Conservation (phyloP, 2,797 vertebrate species). For the Iguana delicatissima region DNA sequence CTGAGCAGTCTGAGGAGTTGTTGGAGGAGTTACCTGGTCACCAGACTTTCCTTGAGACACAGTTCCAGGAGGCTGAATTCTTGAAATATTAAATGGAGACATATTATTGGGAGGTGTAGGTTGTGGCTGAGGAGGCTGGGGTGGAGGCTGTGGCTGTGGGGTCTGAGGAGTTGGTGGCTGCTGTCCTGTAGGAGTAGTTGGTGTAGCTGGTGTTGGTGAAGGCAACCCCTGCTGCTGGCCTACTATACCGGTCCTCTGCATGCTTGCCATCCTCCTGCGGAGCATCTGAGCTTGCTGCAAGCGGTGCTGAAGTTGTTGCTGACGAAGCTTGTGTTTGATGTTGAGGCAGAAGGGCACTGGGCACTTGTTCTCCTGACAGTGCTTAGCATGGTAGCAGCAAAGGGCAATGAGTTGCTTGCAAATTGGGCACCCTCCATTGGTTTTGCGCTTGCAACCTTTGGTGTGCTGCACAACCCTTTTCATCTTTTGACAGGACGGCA, state of each 20-base stretch:
- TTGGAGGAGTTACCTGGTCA: conserved; percentile 86
- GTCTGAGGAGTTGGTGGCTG: conserved; percentile 94
- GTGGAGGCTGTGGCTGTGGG: conserved; percentile 82
- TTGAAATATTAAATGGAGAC: conserved; percentile 85
- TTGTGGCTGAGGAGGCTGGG: conserved; percentile 84
- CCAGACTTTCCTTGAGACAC: conserved; percentile 93
- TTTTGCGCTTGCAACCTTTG: conserved; percentile 98
- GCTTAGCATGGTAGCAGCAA: conserved; percentile 98
- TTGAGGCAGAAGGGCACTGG: conserved; percentile 99
- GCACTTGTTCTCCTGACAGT: conserved; percentile 99
- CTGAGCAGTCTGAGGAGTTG: conserved; percentile 87
- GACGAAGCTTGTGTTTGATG: conserved; percentile 98
- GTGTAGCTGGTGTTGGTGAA: conserved; percentile 81
- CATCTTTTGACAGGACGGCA: conserved; percentile 99
- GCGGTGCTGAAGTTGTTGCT: conserved; percentile 96
- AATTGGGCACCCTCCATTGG: conserved; percentile 96
- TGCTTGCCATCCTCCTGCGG: conserved; percentile 95
- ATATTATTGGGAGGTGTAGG: conserved; percentile 82
- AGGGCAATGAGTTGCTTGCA: conserved; percentile 98
- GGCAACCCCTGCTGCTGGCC: conserved; percentile 85
- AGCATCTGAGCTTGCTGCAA: conserved; percentile 98
- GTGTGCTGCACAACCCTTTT: conserved; percentile 98
- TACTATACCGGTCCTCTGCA: conserved; percentile 91
- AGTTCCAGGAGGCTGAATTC: conserved; percentile 83
- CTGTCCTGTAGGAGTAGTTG: conserved; percentile 89